Evolutionary conservation across 2,888 invertebrate species (phyloP), one percentile per base, ranked within the genome.

Genomic region (Lasioglossum malachurum): DNA sequence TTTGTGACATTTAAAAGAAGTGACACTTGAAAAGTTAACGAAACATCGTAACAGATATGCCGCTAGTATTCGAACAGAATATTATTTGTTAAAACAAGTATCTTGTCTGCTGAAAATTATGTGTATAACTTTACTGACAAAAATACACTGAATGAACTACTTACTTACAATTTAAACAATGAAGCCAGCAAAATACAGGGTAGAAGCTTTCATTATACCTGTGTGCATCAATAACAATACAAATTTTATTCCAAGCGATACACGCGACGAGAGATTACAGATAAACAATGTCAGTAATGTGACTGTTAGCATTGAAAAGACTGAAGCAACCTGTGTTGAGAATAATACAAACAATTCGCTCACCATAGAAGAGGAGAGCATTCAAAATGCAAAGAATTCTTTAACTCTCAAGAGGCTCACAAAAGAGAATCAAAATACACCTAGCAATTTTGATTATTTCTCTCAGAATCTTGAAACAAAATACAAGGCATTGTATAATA

Each of bases 181-280:
- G 84, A 86, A 91, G 75, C 80, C 87, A 53, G 83, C 83, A 64
- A 92, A 89, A 75, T 95, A 93, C 73, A 89, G 90, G 80, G 93
- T 93, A 0, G 94, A 95, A 83, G 92, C 93, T 41, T 94, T 93
- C 57, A 94, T 94, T 81, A 88, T 94, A 69, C 94, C 94, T 0
- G 85, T 81, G 5, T 75, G 86, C 5, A 88, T 84, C 72, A 81
- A 77, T 27, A 79, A 74, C 14, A 60, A 77, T 41, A 73, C 74
- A n/a, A 78, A 88, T 64, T 44, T 69, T 27, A 31, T 60, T 8
- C n/a, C 41, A 35, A 90, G 91, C 77, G 83, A 93, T 60, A 90
- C 89, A n/a, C 90, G 92, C 27, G 91, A 93, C 71, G 89, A 90
- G 0, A 92, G 92, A 88, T 80, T 90, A 38, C 91, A 91, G 7